Conservation (phyloP, 1,140 invertebrate genomes). For the Sipha flava region DNA sequence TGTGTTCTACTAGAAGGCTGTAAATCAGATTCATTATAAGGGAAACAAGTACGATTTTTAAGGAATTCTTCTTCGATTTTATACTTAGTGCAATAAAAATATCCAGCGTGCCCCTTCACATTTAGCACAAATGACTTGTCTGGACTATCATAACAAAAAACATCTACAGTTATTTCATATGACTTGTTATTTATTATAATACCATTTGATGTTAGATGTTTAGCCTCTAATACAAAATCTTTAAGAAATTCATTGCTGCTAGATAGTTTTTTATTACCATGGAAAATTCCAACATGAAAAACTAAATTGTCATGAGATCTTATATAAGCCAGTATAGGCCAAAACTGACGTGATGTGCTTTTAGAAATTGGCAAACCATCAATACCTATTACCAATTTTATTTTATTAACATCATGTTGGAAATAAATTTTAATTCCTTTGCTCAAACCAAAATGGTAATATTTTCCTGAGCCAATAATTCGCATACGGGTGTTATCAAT, state of each 20-base stretch:
- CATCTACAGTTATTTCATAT: constrained; percentile 32
- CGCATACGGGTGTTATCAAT: background rate
- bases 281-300: constrained; percentile 36
- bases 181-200: constrained; percentile 18
- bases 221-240: constrained; percentile 36
- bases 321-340: background rate
- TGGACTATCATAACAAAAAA: constrained; percentile 39
- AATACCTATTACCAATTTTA: background rate
- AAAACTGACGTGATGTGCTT: background rate
- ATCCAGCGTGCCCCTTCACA: constrained; percentile 38
- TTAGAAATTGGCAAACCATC: constrained; percentile 4
- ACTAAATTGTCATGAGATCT: background rate
- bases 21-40: background rate
- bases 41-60: background rate
- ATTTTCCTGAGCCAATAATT: background rate
- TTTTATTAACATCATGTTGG: background rate
- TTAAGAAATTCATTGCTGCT: constrained; percentile 33
- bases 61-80: constrained; percentile 8
- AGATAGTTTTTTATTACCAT: constrained; percentile 36
- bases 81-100: constrained; percentile 39
- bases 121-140: constrained; percentile 37
- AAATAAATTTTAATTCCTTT: constrained; percentile 11
- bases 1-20: background rate
- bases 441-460: constrained; percentile 31
- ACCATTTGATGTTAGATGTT: constrained; percentile 31